These are phyloP conservation scores for Puffinus mauretanicus DNA, from an alignment of 2,113 vertebrate genomes.

Conservation along the genomic window DNA sequence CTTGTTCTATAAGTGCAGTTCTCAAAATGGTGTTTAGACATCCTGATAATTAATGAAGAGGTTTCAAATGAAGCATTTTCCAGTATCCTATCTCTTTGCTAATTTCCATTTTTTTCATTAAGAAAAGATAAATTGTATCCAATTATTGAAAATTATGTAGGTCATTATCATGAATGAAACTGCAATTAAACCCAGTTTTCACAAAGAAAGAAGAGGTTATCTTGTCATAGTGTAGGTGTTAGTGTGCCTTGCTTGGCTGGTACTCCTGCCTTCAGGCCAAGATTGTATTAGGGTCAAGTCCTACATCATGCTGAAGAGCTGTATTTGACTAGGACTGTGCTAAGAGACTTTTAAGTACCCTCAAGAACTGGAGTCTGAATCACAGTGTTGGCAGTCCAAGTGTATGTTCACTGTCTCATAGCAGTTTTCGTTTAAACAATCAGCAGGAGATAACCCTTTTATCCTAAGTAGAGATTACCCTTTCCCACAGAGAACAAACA, in stretches of 20 bases:
- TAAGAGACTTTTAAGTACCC: neutral
- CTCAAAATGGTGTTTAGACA: conserved; percentile 31
- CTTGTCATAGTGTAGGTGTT: neutral
- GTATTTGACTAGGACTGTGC: neutral
- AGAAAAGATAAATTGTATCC: conserved; percentile 61
- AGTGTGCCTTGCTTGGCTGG: neutral
- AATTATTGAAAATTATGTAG: conserved; percentile 66
- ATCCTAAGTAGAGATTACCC: neutral
- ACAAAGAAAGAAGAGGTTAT: conserved; percentile 32
- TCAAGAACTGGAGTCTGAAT: neutral
- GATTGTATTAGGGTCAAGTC: neutral
- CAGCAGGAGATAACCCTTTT: neutral
- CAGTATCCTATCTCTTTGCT: conserved; percentile 16
- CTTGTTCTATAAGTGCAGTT: neutral
- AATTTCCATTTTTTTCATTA: conserved; percentile 65
- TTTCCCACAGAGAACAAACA: neutral
- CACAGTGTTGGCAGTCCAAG: neutral
- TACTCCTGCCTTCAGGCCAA: neutral
- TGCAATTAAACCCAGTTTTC: conserved; percentile 44
- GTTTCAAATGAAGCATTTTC: conserved; percentile 37
- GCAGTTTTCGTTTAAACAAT: neutral
- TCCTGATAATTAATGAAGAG: conserved; percentile 48
- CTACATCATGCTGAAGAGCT: neutral
- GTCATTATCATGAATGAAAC: conserved; percentile 61
- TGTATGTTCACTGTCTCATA: neutral